Base-by-base conservation (phyloP, 1,140 invertebrate species). In the Drosophila baimaii region DNA sequence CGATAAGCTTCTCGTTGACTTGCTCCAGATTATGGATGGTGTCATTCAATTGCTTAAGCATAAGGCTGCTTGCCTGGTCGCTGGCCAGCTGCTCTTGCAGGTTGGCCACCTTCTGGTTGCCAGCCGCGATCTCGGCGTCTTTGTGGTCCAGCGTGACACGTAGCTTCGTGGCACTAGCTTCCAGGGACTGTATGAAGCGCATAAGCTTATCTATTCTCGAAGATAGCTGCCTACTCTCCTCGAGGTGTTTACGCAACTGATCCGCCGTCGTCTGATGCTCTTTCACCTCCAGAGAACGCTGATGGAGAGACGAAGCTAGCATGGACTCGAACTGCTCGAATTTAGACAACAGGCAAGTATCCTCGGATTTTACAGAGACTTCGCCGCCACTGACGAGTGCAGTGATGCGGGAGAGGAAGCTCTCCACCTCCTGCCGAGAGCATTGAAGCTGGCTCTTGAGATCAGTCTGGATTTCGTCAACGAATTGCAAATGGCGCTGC, bases 1-100 rank as follows among this genome's bases (percentile, higher is more conserved):
- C 29, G 17, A 37, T 46, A 1, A 84, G 39, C 51, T 76, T 81
- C 15, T 76, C 71, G 21, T 83, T 83, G 1, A 69, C 63, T 15
- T 62, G 33, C 37, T 84, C 76, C 2, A 84, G 12, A 25, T 77
- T 79, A 0, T 59, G 15, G 10, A 81, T 51, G 31, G 78, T 56
- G 31, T 33, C 44, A 8, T 62, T 51, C 0, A 72, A 47, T 13
- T 58, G 68, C 13, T 72, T 62, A 0, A 61, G 13, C 5, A 61
- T 15, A 15, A 63, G 56, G 7, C 3, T n/a, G n/a, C 12, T 31
- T 19, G 23, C 10, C 13, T 44, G 29, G 0, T 54, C 37, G 15
- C 17, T 54, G 29, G 27, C 49, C 17, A 62, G 17, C 15, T 70
- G 31, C 3, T 51, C 57, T n/a, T 47, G 56, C 33, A 41, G 21